Evolutionary conservation across 2,113 vertebrate species (phyloP).

Genomic region (Eretmochelys imbricata): DNA sequence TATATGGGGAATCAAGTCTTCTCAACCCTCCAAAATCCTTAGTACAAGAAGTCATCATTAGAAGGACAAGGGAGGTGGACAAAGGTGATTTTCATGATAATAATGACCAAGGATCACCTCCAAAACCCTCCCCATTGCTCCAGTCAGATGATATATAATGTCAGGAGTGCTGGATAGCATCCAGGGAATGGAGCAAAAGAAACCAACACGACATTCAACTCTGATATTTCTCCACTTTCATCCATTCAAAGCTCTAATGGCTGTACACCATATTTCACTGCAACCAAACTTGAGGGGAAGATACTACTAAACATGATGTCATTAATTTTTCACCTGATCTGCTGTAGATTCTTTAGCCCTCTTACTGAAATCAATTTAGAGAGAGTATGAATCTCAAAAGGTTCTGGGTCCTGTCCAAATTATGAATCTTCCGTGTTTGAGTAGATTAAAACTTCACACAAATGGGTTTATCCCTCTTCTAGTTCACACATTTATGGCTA

Average conservation of each 20-base stretch:
- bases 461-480: not conserved
- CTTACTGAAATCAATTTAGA: not conserved
- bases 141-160: not conserved
- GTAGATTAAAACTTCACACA: constrained; percentile 1
- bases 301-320: not conserved
- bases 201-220: not conserved
- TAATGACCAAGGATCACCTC: not conserved
- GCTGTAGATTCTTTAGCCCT: not conserved
- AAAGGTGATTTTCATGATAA: not conserved
- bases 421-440: not conserved
- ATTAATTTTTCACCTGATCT: not conserved
- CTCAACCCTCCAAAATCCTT: not conserved
- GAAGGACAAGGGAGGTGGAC: not conserved
- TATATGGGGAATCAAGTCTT: not conserved
- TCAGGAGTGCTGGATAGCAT: not conserved
- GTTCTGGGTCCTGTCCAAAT: not conserved
- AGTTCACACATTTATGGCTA: constrained; percentile 15
- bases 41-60: not conserved
- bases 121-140: not conserved
- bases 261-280: not conserved
- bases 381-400: not conserved
- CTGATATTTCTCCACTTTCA: not conserved
- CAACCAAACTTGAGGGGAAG: not conserved
- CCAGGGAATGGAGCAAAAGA: not conserved
- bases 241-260: not conserved